Base-by-base conservation (phyloP, 2,888 invertebrate species). In the Acanthococcus lagerstroemiae region DNA sequence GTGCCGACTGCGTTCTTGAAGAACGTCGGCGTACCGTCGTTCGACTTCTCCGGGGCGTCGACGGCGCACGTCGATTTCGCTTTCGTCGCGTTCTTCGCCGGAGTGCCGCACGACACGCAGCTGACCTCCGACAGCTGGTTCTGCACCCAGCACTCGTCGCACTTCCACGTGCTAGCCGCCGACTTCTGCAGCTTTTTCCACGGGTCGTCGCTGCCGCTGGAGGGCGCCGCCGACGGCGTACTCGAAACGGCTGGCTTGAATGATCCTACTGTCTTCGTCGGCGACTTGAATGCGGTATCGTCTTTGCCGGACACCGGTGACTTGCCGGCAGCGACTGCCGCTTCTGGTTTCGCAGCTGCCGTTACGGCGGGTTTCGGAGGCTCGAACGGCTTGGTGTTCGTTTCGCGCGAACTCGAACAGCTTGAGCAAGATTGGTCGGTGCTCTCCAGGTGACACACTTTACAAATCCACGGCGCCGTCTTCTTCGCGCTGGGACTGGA, bases 101-200 rank as follows among this genome's bases (percentile, higher is more conserved):
- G 27, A 25, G 15, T 44, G 69, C 80, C 81, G 73, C 85, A 84
- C 71, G 83, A 82, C 55, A 77, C 76, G 73, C 84, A 85, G 69
- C 78, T 80, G 5, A 70, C 72, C 17, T 75, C 76, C 17, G 75
- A 75, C 3, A 73, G 72, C 50, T 78, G 76, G 72, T 85, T 85
- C 65, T 77, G 77, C 0, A 84, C 78, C 79, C 83, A 79, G 72
- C 85, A 86, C 17, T 78, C 79, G 12, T 76, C 74, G 73, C 85
- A 85, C 67, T 81, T 81, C 84, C 84, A 85, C 1, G 78, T 74
- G 66, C 76, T 76, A 22, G 21, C 52, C 15, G 52, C 15, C 12
- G 52, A 24, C 24, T 52, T 3, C 24, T 1, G 2, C 5, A 52
- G 15, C 21, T 52, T 52, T 15, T 52, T 52, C 52, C 52, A 52